Base-by-base conservation (phyloP, 2,113 vertebrate genomes). In the Phalacrocorax carbo region DNA sequence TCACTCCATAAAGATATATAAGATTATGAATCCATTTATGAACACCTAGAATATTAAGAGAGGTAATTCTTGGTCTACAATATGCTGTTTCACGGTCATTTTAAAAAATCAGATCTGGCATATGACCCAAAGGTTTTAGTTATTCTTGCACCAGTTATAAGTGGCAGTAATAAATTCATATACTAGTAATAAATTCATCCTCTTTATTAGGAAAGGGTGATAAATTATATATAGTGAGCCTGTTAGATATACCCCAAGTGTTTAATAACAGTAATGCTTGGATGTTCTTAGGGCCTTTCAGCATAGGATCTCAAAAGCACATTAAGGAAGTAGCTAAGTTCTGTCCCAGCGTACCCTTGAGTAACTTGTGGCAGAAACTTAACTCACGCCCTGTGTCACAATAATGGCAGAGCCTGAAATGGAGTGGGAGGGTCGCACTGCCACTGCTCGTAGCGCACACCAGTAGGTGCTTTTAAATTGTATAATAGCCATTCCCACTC, bases 361-460 rank as follows among this genome's bases (percentile, higher is more conserved):
- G 51, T 58, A 62, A 75, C n/a, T 84, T 75, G 46, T 32, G 62
- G 51, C 83, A 94, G 73, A 68, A 89, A 71, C 16, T 75, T 40
- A 42, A 36, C 32, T 83, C n/a, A 16, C 1, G 1, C 30, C 60
- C 11, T 7, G 26, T 40, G 48, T 61, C 40, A 44, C 0, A 0
- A 27, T 84, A 75, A 52, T 61, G 52, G 38, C 81, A 91, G 69
- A 94, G 65, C 34, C 81, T 82, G 86, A 82, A 93, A 71, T 25
- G 14, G n/a, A 85, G 23, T 72, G 49, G 48, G 57, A 79, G 40
- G 30, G 57, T 68, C 2, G 2, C 66, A 34, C 38, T 92, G 72
- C 79, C 29, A 9, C 76, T 78, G 38, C 46, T 71, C 8, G 2
- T 3, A 61, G 58, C 38, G 60, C 62, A 52, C 34, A 69, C 40